These are phyloP conservation scores for Sarotherodon lohbergeri DNA, from an alignment of 2,113 vertebrate species.

Conservation along the genomic window DNA sequence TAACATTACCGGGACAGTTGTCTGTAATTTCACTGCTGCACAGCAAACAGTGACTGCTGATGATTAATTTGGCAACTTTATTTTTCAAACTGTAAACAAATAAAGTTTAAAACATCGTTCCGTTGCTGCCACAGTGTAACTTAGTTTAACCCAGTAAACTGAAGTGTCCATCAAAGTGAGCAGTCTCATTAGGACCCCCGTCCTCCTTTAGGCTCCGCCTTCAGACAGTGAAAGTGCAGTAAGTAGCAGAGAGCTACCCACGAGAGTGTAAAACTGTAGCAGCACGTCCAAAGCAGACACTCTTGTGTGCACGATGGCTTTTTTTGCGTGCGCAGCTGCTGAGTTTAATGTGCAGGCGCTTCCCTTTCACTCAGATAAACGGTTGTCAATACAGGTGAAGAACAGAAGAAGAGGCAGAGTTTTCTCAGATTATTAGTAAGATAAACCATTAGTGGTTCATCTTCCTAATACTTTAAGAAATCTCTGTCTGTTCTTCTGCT, in stretches of 20 bases:
- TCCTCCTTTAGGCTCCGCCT: background rate
- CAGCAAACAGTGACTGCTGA: background rate
- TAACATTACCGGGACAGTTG: background rate
- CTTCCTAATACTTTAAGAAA: background rate
- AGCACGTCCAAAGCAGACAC: background rate
- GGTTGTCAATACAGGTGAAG: background rate
- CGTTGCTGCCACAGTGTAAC: background rate
- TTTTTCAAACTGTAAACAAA: too few relatives aligned
- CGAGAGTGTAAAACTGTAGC: background rate
- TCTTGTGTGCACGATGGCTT: background rate
- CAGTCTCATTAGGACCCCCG: background rate
- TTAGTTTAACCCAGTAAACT: background rate
- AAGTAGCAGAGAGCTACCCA: background rate
- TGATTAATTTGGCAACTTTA: background rate
- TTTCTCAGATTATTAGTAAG: background rate
- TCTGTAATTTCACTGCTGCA: background rate
- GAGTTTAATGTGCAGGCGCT: background rate
- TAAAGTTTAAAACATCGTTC: background rate
- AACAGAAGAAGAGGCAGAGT: background rate
- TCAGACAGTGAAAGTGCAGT: background rate
- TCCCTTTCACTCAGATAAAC: background rate
- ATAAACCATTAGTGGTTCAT: background rate
- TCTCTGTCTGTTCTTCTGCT: background rate
- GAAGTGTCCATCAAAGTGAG: background rate
- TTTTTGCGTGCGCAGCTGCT: background rate